Conservation (phyloP, 37 sponge, comb jelly and placozoan species). For the Chondrilla cf. caribensis region DNA sequence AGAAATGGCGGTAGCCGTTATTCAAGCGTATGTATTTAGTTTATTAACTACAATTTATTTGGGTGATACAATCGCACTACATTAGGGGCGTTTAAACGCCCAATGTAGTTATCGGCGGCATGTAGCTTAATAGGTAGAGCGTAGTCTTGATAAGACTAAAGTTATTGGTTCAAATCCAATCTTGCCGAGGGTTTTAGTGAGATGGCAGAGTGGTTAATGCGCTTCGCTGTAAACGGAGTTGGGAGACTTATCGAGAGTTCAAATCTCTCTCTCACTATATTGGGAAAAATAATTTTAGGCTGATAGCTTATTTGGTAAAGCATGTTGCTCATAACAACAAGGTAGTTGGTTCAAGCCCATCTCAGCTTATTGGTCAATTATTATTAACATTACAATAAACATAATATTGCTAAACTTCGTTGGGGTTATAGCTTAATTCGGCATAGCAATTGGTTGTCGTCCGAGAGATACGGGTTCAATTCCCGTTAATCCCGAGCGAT, state of each 20-base stretch:
- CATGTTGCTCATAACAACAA: conserved; percentile 22
- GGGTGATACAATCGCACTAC: conserved; percentile 56
- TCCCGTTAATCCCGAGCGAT: conserved; percentile 9
- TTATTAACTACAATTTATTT: conserved; percentile 74
- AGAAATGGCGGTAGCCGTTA: conserved; percentile 73
- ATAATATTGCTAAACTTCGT: background rate
- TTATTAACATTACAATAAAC: no score
- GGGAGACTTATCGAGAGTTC: conserved; percentile 31
- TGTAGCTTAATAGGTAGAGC: conserved; percentile 49
- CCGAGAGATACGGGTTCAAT: conserved; percentile 12
- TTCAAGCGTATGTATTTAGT: conserved; percentile 79
- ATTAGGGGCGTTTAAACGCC: conserved; percentile 25
- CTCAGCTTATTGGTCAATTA: conserved; percentile 9
- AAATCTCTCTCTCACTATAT: conserved; percentile 40
- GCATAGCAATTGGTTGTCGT: conserved; percentile 5
- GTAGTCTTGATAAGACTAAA: conserved; percentile 44
- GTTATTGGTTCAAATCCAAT: conserved; percentile 57
- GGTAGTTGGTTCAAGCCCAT: conserved; percentile 37
- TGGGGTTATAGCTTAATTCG: conserved; percentile 19
- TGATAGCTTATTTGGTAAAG: conserved; percentile 28
- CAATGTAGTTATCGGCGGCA: no score
- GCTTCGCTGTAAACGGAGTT: conserved; percentile 51
- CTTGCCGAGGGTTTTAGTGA: conserved; percentile 10
- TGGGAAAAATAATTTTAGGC: background rate
- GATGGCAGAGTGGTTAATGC: conserved; percentile 52